Evolutionary conservation across 2,113 vertebrate genomes (phyloP).

Genomic region (Gobiocypris rarus): DNA sequence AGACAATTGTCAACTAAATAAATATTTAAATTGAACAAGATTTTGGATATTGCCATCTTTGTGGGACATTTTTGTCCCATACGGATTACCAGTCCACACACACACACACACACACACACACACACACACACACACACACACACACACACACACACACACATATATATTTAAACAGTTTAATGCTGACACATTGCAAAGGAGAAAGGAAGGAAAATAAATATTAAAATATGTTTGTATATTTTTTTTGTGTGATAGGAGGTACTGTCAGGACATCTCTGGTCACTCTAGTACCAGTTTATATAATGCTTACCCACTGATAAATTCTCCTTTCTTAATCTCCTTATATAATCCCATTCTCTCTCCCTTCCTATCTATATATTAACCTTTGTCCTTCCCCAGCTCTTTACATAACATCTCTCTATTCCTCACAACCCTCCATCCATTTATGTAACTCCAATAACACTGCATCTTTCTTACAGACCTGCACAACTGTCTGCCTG

Average conservation of each 20-base stretch:
- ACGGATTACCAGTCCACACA: too few species aligned
- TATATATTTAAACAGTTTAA: not conserved
- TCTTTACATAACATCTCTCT: constrained; percentile 76
- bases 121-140: too few species aligned
- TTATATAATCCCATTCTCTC: constrained; percentile 70
- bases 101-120: too few species aligned
- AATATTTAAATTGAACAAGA: not conserved
- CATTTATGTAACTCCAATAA: constrained; percentile 69
- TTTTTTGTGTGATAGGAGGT: constrained; percentile 9
- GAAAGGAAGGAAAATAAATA: not conserved
- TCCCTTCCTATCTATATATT: constrained; percentile 66
- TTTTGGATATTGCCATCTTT: too few species aligned
- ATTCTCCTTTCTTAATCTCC: constrained; percentile 70
- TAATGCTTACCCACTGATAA: constrained; percentile 70
- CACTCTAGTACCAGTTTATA: constrained; percentile 66
- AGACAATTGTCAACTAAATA: not conserved
- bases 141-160: too few species aligned
- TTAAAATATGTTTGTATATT: not conserved
- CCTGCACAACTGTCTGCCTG: not conserved
- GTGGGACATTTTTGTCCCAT: too few species aligned
- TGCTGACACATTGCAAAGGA: not conserved
- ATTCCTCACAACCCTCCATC: constrained; percentile 63
- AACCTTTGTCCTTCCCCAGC: constrained; percentile 74
- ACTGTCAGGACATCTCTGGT: constrained; percentile 34
- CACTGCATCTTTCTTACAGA: constrained; percentile 31